These are phyloP conservation scores for Antitype chi DNA, from an alignment of 2,888 invertebrate genomes.

Conservation along the genomic window DNA sequence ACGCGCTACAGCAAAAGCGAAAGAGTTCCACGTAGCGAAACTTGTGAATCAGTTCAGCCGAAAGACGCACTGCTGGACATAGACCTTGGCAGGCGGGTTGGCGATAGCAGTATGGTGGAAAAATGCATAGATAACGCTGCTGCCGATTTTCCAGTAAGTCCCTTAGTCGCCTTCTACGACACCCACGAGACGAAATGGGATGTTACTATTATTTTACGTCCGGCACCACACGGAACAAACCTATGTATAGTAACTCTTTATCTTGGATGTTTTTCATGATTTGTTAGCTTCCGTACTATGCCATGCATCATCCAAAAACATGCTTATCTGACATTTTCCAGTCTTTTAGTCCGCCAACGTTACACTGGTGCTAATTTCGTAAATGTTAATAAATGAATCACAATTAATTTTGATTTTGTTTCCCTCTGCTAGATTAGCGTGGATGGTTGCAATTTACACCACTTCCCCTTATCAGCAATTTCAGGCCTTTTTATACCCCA, in stretches of 20 bases:
- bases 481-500: conserved; percentile 36
- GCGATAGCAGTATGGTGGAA: no score
- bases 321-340: neutral
- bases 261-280: conserved; percentile 6
- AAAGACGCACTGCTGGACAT: no score
- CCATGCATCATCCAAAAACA: neutral
- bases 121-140: no score
- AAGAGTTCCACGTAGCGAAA: neutral
- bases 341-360: neutral
- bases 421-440: conserved; percentile 23
- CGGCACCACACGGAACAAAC: no score
- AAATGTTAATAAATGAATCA: conserved; percentile 9
- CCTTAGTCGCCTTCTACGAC: no score
- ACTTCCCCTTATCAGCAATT: conserved; percentile 48
- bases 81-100: no score
- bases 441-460: conserved; percentile 26
- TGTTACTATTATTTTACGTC: no score
- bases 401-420: conserved; percentile 24
- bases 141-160: no score
- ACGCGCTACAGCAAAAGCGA: neutral
- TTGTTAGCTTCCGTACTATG: neutral
- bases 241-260: neutral
- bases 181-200: no score
- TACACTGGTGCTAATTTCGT: neutral
- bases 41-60: no score